phyloP scores from a whole-genome alignment of 2,113 vertebrate genomes.

The Shinisaurus crocodilurus region DNA sequence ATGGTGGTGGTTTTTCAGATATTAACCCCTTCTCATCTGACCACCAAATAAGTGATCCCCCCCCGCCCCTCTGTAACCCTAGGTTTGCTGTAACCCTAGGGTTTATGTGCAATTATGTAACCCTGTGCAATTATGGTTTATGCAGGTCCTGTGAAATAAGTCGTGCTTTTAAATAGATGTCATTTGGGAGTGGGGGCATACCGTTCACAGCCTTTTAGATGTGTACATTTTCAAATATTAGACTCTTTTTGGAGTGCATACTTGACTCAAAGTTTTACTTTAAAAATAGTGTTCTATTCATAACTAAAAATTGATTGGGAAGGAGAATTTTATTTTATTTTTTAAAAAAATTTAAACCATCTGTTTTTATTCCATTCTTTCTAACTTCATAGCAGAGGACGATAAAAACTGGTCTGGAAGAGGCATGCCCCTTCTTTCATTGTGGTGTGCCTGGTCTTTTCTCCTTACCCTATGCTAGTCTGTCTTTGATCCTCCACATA shows the following conservation, averaged over 20 bases:
- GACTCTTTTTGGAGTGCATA: background rate
- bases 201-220: background rate
- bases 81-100: background rate
- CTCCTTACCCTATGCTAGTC: background rate
- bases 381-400: background rate
- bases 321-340: no score
- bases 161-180: background rate
- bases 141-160: background rate
- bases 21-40: background rate
- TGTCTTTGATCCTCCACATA: background rate
- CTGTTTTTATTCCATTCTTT: constrained; percentile 21
- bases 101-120: no score
- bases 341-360: no score
- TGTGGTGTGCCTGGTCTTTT: background rate
- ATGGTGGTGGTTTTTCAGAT: background rate
- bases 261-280: background rate
- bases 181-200: background rate
- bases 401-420: background rate
- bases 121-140: background rate
- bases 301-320: background rate
- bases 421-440: background rate
- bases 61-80: background rate
- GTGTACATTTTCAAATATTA: background rate
- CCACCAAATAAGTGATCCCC: background rate
- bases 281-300: background rate